Conservation (phyloP, 1,140 invertebrate species). For the fruit fly (Drosophila melanogaster) region Release_6_plus_ISO1_MT NT_037436.4:4702001-4702500, state of each 20-base stretch:
- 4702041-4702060: conserved; percentile 18
- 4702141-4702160: no score
- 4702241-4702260: conserved; percentile 5
- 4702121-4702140: no score
- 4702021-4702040: conserved; percentile 29
- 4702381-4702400: not conserved
- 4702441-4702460: conserved; percentile 80
- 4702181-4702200: not conserved
- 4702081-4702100: conserved; percentile 14
- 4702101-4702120: not conserved
- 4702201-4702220: not conserved
- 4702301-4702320: conserved; percentile 77
- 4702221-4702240: conserved; percentile 21
- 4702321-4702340: conserved; percentile 29
- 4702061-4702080: conserved; percentile 4
- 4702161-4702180: not conserved
- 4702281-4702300: conserved; percentile 83
- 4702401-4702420: not conserved
- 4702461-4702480: conserved; percentile 62
- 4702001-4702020: conserved; percentile 42
- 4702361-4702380: conserved; percentile 38
- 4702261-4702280: conserved; percentile 68
- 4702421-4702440: conserved; percentile 56
- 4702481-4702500: conserved; percentile 82
- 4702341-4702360: conserved; percentile 68